Base-by-base conservation (phyloP, 2,888 invertebrate species). In the Odontomyia ornata region DNA sequence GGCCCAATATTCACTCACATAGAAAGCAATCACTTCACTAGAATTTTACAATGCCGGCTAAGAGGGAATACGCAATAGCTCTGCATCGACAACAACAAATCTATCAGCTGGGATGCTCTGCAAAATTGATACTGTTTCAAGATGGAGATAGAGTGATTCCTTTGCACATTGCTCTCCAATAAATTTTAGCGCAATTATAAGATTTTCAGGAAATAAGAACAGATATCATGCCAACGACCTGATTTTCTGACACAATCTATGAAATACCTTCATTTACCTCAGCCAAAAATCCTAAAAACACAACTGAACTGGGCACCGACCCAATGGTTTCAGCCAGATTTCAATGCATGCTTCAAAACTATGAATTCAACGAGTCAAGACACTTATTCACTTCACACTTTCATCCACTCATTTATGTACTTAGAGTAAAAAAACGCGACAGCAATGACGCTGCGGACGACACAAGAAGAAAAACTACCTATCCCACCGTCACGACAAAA, bases 401-500 rank as follows among this genome's bases (percentile, higher is more conserved):
- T 3, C 36, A 69, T 69, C 21, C 69, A 69, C 69, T 69, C 46
- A 69, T 47, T 69, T 69, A 46, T 69, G 69, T 47, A 46, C 69
- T 69, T 69, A 23, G 27, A 21, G 23, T 9, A 4, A 7, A 23
- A 43, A 65, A 65, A 65, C 18, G 36, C 65, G 65, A 65, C 65
- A 65, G 15, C 15, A 15, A 11, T 52, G 18, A 5, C 52, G 52
- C 36, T 36, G 9, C 36, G 36, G 9, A 52, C n/a, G 25, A 21
- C 3, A 60, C 21, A 60, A 52, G 15, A 52, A 15, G n/a, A 60
- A 69, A 47, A 69, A 46, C 47, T 23, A 46, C 69, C 25, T 46
- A 46, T 25, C 47, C 64, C 65, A 65, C 77, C 77, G 46, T 62
- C 71, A 28, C 47, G 76, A 56, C 75, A 75, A 64, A 71, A 77